Base-by-base conservation (phyloP, 2,888 invertebrate genomes). In the Macrosiphum euphorbiae region DNA sequence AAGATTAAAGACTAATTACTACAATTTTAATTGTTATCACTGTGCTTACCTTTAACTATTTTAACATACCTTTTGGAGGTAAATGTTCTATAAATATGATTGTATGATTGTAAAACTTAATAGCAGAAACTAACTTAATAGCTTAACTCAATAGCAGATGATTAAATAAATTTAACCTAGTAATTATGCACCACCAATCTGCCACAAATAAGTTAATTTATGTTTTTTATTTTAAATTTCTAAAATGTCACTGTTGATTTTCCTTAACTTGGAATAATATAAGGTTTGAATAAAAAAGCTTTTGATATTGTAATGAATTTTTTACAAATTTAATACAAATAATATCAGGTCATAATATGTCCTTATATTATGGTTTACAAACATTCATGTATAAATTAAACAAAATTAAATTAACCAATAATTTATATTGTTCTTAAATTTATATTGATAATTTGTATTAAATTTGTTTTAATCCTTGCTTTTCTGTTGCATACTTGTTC, bases 401-500 rank as follows among this genome's bases (percentile, higher is more conserved):
- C 67, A 78, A 78, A 67, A 35, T 35, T 78, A 35, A 78, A 78
- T 78, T 35, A 35, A 78, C 67, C n/a, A n/a, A 16, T 78, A 78
- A 78, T 78, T 78, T 78, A 1, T 78, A 20, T 20, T 20, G 8
- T 78, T 20, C 35, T 78, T 20, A 35, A 78, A 35, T 78, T 78
- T 8, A 78, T 78, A 78, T 41, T 78, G 24, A 20, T 78, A 24
- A 78, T 78, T 61, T n/a, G 20, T 89, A 47, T 90, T 86, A 5
- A 91, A 58, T 35, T 67, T 26, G 28, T 87, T 26, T 67, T 67
- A 67, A 41, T 88, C 87, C 28, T 92, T 92, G 88, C 41, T 78
- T 92, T 88, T 67, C 88, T n/a, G 13, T n/a, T 55, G n/a, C 41
- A 35, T 91, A 85, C 61, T 78, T 78, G 78, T 92, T 92, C 88